Evolutionary conservation across 1,140 invertebrate genomes (phyloP).

Genomic region (Drosophila rhopaloa): DNA sequence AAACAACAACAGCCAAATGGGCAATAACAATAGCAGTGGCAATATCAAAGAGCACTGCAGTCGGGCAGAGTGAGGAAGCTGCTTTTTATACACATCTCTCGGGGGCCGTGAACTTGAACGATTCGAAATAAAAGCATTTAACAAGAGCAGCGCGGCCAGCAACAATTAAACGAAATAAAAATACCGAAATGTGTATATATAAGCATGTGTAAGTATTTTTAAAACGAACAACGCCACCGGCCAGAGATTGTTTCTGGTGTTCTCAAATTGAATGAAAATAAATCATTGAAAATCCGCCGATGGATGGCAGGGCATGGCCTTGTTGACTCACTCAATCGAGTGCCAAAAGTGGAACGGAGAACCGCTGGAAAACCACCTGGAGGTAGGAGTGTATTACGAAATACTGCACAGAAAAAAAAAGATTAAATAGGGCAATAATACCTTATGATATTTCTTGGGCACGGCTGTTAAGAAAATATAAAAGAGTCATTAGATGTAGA

Average conservation of each 20-base stretch:
- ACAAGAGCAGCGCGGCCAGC: constrained; percentile 56
- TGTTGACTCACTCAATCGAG: constrained; percentile 43
- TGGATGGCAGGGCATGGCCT: constrained; percentile 33
- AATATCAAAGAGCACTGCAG: constrained; percentile 33
- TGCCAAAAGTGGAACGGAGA: constrained; percentile 13
- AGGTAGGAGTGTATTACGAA: constrained; percentile 2
- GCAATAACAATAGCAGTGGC: constrained; percentile 23
- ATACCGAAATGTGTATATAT: constrained; percentile 41
- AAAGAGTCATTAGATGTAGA: too few relatives aligned
- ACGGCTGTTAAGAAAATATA: too few relatives aligned
- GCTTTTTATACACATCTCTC: constrained; percentile 52
- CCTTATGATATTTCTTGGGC: too few relatives aligned
- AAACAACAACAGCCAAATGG: constrained; percentile 38
- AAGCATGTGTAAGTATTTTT: constrained; percentile 62
- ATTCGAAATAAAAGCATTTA: constrained; percentile 74
- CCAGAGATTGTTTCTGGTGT: constrained; percentile 55
- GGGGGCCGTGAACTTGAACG: constrained; percentile 76
- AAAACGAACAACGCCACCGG: constrained; percentile 46
- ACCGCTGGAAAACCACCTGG: constrained; percentile 22
- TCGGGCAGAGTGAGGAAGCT: constrained; percentile 44
- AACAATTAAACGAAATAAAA: constrained; percentile 76
- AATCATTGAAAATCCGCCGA: constrained; percentile 60
- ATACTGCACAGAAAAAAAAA: background rate
- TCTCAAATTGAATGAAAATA: constrained; percentile 62
- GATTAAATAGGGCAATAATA: background rate